These are phyloP conservation scores for Nibea coibor DNA, from an alignment of 2,113 vertebrate species.

Conservation along the genomic window DNA sequence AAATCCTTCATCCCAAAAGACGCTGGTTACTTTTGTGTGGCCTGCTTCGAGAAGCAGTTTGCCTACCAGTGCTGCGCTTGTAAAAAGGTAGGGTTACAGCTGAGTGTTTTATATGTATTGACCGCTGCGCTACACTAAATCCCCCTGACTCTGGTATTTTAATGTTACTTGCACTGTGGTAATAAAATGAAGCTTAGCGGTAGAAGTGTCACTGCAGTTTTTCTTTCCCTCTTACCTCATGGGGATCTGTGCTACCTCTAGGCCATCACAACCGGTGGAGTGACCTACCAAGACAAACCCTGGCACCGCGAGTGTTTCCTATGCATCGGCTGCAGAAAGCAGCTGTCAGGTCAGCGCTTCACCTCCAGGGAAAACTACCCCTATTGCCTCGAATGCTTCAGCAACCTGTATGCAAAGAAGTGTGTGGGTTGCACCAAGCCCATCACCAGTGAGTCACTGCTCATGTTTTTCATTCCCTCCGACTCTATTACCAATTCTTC, in stretches of 20 bases:
- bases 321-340: slow-evolving; percentile 94
- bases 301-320: slow-evolving; percentile 98
- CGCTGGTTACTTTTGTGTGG: slow-evolving; percentile 90
- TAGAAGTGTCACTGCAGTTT: not conserved
- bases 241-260: slow-evolving; percentile 62
- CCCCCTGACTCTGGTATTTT: slow-evolving; percentile 33
- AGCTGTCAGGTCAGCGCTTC: slow-evolving; percentile 94
- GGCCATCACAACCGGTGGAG: slow-evolving; percentile 94
- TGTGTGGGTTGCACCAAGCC: slow-evolving; percentile 95
- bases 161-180: slow-evolving; percentile 14
- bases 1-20: slow-evolving; percentile 99
- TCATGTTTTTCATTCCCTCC: slow-evolving; percentile 18
- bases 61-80: slow-evolving; percentile 93
- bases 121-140: slow-evolving; percentile 29
- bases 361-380: slow-evolving; percentile 94
- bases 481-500: not conserved
- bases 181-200: not conserved
- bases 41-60: slow-evolving; percentile 98
- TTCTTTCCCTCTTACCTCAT: not conserved
- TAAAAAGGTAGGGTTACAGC: slow-evolving; percentile 89
- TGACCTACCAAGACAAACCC: slow-evolving; percentile 96
- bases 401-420: slow-evolving; percentile 95
- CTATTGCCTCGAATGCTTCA: slow-evolving; percentile 96
- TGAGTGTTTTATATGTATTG: slow-evolving; percentile 23
- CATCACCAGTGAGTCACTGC: slow-evolving; percentile 90